Percentiles rank a stretch among this genome's conserved stretches.
These are phyloP conservation scores for Lepidocolaptes lacrymiger DNA, from an alignment of 2,797 vertebrate genomes.

Conservation along the genomic window DNA sequence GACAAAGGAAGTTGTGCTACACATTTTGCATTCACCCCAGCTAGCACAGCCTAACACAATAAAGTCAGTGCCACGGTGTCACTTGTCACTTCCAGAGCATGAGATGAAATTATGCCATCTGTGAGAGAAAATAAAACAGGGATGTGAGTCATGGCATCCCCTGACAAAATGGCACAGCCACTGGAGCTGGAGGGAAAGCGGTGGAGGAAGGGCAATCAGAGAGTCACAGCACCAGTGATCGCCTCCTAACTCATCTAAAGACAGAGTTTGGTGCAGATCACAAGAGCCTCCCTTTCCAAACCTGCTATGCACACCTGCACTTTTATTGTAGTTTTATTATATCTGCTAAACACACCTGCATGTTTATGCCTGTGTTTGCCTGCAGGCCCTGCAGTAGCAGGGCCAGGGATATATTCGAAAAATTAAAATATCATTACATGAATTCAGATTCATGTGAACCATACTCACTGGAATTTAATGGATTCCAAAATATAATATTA, in stretches of 20 bases:
- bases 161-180: slow-evolving; percentile 36
- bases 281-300: slow-evolving; percentile 8
- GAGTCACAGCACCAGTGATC: slow-evolving; percentile 23
- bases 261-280: not conserved
- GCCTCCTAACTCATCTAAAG: slow-evolving; percentile 47
- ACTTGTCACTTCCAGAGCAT: slow-evolving; percentile 55
- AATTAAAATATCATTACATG: slow-evolving; percentile 14
- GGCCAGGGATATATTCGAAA: slow-evolving; percentile 23
- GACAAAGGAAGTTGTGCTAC: not conserved
- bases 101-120: slow-evolving; percentile 67
- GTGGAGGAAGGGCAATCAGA: slow-evolving; percentile 50
- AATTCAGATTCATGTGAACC: slow-evolving; percentile 20
- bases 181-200: slow-evolving; percentile 43
- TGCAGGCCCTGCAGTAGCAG: not conserved
- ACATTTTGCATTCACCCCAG: slow-evolving; percentile 18
- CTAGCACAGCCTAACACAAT: slow-evolving; percentile 22
- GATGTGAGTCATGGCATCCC: slow-evolving; percentile 60
- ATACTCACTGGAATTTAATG: slow-evolving; percentile 13
- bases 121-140: slow-evolving; percentile 45
- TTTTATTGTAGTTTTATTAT: slow-evolving; percentile 14
- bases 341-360: slow-evolving; percentile 64
- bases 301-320: slow-evolving; percentile 63
- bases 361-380: slow-evolving; percentile 37
- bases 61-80: slow-evolving; percentile 50
- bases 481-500: not conserved